Base-by-base conservation (phyloP, 2,797 vertebrate genomes). In the Tenualosa ilisha region DNA sequence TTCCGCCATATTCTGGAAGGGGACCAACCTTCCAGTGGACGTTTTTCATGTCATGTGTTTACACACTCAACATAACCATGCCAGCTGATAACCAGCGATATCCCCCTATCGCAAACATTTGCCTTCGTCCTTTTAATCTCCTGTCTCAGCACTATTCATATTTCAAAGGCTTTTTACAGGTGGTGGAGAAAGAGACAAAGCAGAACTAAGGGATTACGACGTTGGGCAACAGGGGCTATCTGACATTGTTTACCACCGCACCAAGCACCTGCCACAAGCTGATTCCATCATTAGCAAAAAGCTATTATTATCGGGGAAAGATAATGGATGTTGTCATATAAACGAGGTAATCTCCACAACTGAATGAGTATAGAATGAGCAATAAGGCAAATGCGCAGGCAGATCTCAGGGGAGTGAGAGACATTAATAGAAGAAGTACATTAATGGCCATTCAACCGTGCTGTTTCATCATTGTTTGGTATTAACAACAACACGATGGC, bases 301-400 rank as follows among this genome's bases (percentile, higher is more conserved):
- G 15, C 15, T 40, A 79, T 79, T 79, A 43, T 37, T 17, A 46
- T 26, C 12, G 31, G 65, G 65, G 12, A 6, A 15, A 9, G 26
- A 72, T 72, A 72, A 72, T 72, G 26, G 65, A 31, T 72, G 65
- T 7, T 31, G 31, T 37, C 11, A 72, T 72, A 72, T 17, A 72
- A 72, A 72, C 26, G 65, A 72, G 26, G 31, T 40, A 72, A 72
- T 72, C 65, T 72, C 65, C 65, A 17, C 65, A 15, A 72, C n/a
- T 24, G 59, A 24, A 63, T 56, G 54, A 56, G 54, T 56, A 22
- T 63, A 46, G 37, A 79, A 20, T 43, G 72, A 79, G 72, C 15
- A 43, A 72, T 72, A 26, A 72, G 65, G 37, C 40, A 37, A 20
- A 79, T 20, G 15, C 1, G 40, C 3, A 46, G 15, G 43, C 72